phyloP scores from a whole-genome alignment of 1,140 invertebrate genomes.

The Philopotamus ludificatus region DNA sequence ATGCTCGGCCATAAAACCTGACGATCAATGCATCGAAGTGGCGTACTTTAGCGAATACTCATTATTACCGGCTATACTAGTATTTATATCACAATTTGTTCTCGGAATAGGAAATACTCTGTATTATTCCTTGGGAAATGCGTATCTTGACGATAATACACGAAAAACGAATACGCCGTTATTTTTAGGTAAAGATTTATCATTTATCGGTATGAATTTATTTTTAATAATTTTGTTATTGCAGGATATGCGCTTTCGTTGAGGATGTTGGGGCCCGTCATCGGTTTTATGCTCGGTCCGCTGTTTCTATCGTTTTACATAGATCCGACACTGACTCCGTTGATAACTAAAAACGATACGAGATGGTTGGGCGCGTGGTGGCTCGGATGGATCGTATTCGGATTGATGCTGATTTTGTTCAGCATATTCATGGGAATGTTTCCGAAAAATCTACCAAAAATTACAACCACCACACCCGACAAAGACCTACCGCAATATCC shows the following conservation, averaged over 20 bases:
- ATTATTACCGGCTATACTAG: constrained; percentile 60
- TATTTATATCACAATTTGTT: constrained; percentile 70
- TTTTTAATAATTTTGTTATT: constrained; percentile 17
- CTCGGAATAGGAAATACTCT: constrained; percentile 68
- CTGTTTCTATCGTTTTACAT: constrained; percentile 64
- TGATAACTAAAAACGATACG: constrained; percentile 63
- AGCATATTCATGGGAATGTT: constrained; percentile 61
- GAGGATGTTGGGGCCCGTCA: constrained; percentile 58
- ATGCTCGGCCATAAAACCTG: constrained; percentile 22
- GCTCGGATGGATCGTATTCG: constrained; percentile 65
- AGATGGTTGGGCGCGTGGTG: constrained; percentile 74
- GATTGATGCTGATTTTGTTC: constrained; percentile 59
- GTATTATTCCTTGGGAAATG: constrained; percentile 67
- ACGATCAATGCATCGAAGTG: constrained; percentile 53
- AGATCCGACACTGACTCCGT: constrained; percentile 62
- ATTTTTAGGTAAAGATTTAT: constrained; percentile 55
- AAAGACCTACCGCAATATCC: constrained; percentile 35
- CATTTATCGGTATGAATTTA: neutral
- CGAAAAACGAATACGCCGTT: constrained; percentile 67
- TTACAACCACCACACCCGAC: constrained; percentile 34
- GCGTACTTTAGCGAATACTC: constrained; percentile 48
- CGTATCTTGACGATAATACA: constrained; percentile 70
- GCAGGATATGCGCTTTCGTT: constrained; percentile 64
- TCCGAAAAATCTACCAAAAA: constrained; percentile 56
- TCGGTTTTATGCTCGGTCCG: constrained; percentile 60